Evolutionary conservation across 2,113 vertebrate species (phyloP).

Genomic region (Lophotis ruficrista): DNA sequence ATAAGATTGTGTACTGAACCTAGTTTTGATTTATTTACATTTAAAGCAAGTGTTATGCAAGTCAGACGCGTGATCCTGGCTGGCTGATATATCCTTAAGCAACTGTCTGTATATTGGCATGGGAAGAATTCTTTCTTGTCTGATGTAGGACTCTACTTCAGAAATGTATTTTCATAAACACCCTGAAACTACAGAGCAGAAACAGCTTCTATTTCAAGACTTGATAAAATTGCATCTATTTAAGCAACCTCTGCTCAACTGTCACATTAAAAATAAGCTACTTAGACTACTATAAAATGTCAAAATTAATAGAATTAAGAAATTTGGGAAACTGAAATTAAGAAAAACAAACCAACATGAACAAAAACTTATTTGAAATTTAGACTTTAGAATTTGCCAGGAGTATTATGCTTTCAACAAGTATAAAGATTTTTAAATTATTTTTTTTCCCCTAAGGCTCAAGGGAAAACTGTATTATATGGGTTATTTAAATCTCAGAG

Average conservation of each 20-base stretch:
- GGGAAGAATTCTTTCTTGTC: neutral
- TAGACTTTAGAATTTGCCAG: neutral
- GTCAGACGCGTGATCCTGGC: neutral
- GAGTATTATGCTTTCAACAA: neutral
- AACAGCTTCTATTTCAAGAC: neutral
- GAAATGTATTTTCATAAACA: conserved; percentile 18
- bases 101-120: conserved; percentile 18
- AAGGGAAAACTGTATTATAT: neutral
- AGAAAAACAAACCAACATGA: neutral
- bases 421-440: neutral
- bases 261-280: neutral
- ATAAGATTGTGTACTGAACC: neutral
- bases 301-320: neutral
- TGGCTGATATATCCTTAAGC: conserved; percentile 52
- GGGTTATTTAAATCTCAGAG: neutral
- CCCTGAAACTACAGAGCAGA: conserved; percentile 4
- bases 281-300: neutral
- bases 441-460: neutral
- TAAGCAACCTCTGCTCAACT: neutral
- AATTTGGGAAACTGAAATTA: neutral
- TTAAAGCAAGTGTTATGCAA: conserved; percentile 27
- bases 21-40: conserved; percentile 41
- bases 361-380: neutral
- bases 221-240: neutral
- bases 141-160: neutral